Evolutionary conservation across 53 echinoderm and acorn worm genomes (phyloP), one percentile per base, ranked within the genome.

Genomic region (Mesocentrotus franciscanus): DNA sequence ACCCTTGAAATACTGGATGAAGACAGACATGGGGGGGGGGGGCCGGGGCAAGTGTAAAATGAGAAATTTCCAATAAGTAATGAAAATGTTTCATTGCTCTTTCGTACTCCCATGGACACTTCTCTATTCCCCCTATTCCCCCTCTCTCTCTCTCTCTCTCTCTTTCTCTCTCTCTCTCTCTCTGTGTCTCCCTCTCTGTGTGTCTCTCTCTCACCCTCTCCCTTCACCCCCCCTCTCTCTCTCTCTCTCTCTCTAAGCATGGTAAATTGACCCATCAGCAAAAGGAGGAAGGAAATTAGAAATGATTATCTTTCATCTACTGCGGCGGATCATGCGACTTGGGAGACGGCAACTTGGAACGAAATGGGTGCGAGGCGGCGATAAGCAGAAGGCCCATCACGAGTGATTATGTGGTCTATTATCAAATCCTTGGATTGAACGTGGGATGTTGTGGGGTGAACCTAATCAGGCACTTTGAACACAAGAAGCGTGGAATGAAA

Each of bases 291-390:
- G 95, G 95, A 85, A 85, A 94, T 85, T 85, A 66, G 95, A 85
- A 85, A 85, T 94, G 95, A 94, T 94, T 85, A 85, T 85, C 95
- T 85, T 94, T 94, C 95, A 94, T 85, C 95, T 68, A 71, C 75
- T 29, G 92, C 66, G 71, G 64, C 74, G 91, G 91, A 66, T 91
- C 62, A 64, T 66, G 91, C 64, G 66, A 64, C 91, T 17, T 61
- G 92, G 92, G 74, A 92, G 71, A 92, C 71, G 56, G 91, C 68
- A 10, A 55, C 71, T 72, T 76, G 24, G 71, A 17, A 68, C 14
- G 74, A 70, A 56, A 71, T 74, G 71, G 92, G 92, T 92, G 92
- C 71, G n/a, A 72, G 42, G 55, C 92, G 70, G 92, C 92, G 92
- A 92, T 92, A 81, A 93, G 94, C 94, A 81, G 81, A 55, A 57